A percentile compares a stretch with the other conserved stretches of the same genome.
Evolutionary conservation across 2,797 vertebrate genomes (phyloP).

Genomic region (Pseudochirops corinnae): DNA sequence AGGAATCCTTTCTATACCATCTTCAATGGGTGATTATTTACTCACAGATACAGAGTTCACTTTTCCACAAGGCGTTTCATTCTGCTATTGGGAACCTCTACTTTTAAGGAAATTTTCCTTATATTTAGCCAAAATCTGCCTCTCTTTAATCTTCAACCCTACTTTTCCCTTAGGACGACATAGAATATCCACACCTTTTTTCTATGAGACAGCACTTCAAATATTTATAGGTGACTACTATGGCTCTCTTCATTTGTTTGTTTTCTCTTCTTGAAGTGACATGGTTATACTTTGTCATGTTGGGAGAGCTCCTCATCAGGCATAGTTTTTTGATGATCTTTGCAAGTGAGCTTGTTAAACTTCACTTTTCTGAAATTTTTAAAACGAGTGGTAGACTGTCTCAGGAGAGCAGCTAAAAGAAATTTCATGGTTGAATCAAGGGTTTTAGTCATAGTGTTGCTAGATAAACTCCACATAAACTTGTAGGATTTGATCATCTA

Average conservation of each 20-base stretch:
- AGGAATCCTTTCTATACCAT: neutral
- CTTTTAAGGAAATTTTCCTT: neutral
- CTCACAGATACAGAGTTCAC: neutral
- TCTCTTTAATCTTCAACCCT: neutral
- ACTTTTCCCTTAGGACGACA: neutral
- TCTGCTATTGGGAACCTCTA: neutral
- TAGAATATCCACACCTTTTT: neutral
- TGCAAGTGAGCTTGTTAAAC: constrained; percentile 4
- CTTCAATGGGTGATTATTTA: neutral
- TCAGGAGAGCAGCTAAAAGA: neutral
- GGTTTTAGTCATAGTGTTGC: neutral
- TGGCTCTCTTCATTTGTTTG: neutral
- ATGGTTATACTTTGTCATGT: neutral
- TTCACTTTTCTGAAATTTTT: neutral
- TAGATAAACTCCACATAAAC: neutral
- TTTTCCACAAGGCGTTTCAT: neutral
- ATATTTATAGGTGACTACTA: neutral
- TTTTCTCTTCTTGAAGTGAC: neutral
- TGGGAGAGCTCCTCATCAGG: neutral
- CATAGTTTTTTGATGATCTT: neutral
- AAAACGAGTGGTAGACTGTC: neutral
- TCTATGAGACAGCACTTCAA: neutral
- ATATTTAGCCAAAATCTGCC: neutral
- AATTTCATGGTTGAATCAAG: neutral
- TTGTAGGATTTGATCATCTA: neutral